Evolutionary conservation across 2,797 vertebrate species (phyloP).

Genomic region (Eremophila alpestris): DNA sequence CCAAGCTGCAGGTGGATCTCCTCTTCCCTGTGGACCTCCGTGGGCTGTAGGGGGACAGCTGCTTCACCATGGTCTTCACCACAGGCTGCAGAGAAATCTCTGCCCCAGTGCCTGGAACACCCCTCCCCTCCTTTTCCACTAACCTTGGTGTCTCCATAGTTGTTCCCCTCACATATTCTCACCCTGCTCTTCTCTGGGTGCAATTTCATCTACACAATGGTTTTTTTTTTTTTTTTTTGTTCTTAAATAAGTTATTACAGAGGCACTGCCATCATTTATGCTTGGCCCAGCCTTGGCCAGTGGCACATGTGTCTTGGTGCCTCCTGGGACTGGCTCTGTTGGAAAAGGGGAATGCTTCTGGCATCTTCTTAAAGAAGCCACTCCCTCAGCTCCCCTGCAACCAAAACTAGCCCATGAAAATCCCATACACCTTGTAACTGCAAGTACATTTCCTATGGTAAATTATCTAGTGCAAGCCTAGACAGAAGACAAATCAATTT

Average conservation of each 20-base stretch:
- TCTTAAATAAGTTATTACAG: background rate
- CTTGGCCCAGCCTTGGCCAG: background rate
- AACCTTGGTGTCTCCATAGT: background rate
- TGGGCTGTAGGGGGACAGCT: background rate
- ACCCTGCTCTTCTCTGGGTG: background rate
- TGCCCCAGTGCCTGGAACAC: background rate
- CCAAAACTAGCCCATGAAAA: background rate
- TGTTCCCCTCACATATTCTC: background rate
- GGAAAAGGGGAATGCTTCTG: background rate
- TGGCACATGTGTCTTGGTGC: background rate
- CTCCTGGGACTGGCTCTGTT: background rate
- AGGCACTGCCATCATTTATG: background rate
- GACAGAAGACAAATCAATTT: background rate
- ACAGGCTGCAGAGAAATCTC: background rate
- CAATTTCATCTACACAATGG: too few relatives aligned
- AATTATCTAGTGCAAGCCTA: background rate
- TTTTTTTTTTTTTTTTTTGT: accelerated
- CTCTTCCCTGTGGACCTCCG: too few relatives aligned
- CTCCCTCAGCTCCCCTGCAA: accelerated
- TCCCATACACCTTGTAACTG: background rate
- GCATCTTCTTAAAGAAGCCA: background rate
- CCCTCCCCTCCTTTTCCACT: accelerated
- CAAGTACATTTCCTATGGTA: background rate
- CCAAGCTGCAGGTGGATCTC: too few relatives aligned
- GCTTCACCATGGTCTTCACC: background rate